phyloP scores from a whole-genome alignment of 2,113 vertebrate genomes.

The Zosterops japonicus region DNA sequence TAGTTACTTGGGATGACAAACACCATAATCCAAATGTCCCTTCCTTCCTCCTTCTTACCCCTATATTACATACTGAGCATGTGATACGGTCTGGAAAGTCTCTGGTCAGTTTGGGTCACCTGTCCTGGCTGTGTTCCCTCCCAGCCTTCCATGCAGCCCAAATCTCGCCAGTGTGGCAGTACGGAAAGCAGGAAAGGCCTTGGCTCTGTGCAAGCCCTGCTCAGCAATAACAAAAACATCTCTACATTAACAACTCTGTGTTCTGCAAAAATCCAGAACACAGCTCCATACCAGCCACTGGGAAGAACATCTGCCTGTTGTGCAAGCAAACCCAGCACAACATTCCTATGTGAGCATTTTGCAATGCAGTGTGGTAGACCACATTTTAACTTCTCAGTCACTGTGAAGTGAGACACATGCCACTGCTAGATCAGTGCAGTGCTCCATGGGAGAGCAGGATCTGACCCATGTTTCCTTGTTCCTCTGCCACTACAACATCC shows the following conservation, averaged over 20 bases:
- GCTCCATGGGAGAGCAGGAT: background rate
- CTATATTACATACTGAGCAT: accelerated
- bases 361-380: background rate
- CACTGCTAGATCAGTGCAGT: background rate
- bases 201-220: background rate
- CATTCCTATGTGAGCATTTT: background rate
- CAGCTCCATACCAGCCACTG: background rate
- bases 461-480: background rate
- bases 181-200: background rate
- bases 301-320: background rate
- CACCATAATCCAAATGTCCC: background rate
- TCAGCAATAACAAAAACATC: background rate
- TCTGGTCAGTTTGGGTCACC: background rate
- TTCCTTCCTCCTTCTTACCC: background rate
- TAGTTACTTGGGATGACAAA: background rate
- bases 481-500: background rate
- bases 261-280: background rate
- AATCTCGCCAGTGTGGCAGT: accelerated
- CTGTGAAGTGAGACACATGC: background rate
- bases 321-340: background rate
- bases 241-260: background rate
- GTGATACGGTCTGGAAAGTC: background rate
- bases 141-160: background rate
- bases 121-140: background rate
- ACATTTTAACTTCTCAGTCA: background rate